Conservation (phyloP, 2,888 invertebrate species). For the Prosopocoilus inquinatus region DNA sequence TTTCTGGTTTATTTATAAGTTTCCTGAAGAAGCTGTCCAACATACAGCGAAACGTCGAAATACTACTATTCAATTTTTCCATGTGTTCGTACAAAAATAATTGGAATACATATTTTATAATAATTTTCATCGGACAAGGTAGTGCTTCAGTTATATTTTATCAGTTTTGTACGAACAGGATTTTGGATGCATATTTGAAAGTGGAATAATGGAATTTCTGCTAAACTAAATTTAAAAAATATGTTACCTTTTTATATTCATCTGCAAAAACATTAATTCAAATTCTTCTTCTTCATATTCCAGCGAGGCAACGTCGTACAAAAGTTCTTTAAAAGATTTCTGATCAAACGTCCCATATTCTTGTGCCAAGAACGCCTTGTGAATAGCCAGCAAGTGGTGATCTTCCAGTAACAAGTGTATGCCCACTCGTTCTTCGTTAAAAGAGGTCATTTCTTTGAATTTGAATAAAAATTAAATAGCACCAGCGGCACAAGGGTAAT, state of each 20-base stretch:
- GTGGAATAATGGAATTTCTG: not conserved
- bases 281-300: conserved; percentile 61
- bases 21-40: too few species aligned
- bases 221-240: not conserved
- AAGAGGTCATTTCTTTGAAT: not conserved
- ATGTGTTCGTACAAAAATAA: too few species aligned
- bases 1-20: too few species aligned
- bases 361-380: conserved; percentile 52
- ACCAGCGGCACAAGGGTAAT: too few species aligned
- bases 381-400: conserved; percentile 52
- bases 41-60: too few species aligned
- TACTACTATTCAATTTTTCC: too few species aligned
- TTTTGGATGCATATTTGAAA: too few species aligned
- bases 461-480: too few species aligned
- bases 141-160: too few species aligned
- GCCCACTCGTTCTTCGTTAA: conserved; percentile 19
- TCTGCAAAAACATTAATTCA: conserved; percentile 62
- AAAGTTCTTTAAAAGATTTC: conserved; percentile 49
- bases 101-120: too few species aligned
- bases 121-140: too few species aligned
- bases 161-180: too few species aligned
- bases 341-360: conserved; percentile 50
- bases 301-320: conserved; percentile 51
- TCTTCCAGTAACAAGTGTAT: conserved; percentile 52
- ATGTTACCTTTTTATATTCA: conserved; percentile 43